These are phyloP conservation scores for Onychomys leucogaster DNA, from an alignment of 2,797 vertebrate genomes.

Conservation along the genomic window DNA sequence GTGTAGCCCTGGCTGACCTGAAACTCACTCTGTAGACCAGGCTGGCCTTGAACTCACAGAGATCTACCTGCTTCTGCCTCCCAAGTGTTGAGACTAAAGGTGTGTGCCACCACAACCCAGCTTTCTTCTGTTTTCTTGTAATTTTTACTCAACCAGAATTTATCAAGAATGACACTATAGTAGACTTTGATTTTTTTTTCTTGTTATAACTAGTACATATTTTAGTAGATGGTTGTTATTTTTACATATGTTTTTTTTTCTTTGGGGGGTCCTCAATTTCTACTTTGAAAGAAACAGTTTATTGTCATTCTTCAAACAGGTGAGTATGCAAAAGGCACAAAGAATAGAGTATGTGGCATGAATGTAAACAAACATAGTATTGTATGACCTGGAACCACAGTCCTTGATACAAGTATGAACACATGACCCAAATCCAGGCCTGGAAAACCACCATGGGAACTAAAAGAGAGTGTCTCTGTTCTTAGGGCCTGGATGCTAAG, in stretches of 20 bases:
- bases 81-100: background rate
- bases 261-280: background rate
- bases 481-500: background rate
- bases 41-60: no score
- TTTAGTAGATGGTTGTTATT: slow-evolving; percentile 5
- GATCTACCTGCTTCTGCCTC: no score
- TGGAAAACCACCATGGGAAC: background rate
- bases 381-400: background rate
- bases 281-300: background rate
- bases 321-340: background rate
- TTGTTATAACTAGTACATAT: background rate
- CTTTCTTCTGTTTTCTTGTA: background rate
- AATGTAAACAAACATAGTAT: background rate
- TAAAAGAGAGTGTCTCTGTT: slow-evolving; percentile 31
- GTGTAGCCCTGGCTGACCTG: no score
- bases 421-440: background rate
- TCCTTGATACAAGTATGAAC: background rate
- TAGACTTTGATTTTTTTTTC: background rate
- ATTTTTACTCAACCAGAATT: slow-evolving; percentile 52
- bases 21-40: no score
- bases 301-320: background rate
- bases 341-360: background rate
- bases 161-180: background rate
- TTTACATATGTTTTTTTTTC: slow-evolving; percentile 29
- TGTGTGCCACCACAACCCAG: background rate